Evolutionary conservation across 2,113 vertebrate genomes (phyloP), one percentile per base, ranked within the genome.

Genomic region (Campylomormyrus numenius): DNA sequence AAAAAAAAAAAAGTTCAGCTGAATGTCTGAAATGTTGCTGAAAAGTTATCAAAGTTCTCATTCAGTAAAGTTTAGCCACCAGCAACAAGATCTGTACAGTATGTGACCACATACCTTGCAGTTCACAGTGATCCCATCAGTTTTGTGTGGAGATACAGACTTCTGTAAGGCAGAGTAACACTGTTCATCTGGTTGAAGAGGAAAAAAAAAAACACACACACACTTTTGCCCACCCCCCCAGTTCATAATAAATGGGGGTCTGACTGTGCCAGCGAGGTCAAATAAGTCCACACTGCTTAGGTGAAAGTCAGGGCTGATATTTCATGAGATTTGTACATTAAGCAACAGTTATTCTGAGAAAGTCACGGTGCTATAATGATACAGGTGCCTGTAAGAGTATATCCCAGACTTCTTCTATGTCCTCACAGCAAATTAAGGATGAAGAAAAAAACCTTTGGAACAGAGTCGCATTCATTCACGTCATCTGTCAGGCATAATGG

Each of bases 401-500:
- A 48, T 35, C 46, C 17, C 46, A 0, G 53, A 88, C 3, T 17
- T 5, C 46, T n/a, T 31, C 45, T 11, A 21, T 52, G 52, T 80
- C 0, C 0, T 74, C 84, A 46, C 85, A 90, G 77, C 89, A 39
- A 42, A 11, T 13, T 17, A 58, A 48, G 53, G 83, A 86, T 48
- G 87, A 85, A 15, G 66, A 92, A 93, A 92, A 92, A 92, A 93
- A 90, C 0, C 15, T 56, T 15, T 58, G 89, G 21, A 24, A 39
- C 50, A 88, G 90, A 89, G n/a, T 84, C 24, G 91, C 86, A 91
- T 91, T 87, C 88, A 91, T 92, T 94, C 94, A 94, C 93, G 93
- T 94, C 91, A 4, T 93, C 90, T 52, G 93, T 92, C 89, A 93
- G 89, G 84, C 91, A 94, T 92, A 94, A 91, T 91, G 92, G 93